Percentiles rank a stretch among this genome's conserved stretches.
Conservation (phyloP, 2,888 invertebrate genomes). For the Meliscaeva auricollis region DNA sequence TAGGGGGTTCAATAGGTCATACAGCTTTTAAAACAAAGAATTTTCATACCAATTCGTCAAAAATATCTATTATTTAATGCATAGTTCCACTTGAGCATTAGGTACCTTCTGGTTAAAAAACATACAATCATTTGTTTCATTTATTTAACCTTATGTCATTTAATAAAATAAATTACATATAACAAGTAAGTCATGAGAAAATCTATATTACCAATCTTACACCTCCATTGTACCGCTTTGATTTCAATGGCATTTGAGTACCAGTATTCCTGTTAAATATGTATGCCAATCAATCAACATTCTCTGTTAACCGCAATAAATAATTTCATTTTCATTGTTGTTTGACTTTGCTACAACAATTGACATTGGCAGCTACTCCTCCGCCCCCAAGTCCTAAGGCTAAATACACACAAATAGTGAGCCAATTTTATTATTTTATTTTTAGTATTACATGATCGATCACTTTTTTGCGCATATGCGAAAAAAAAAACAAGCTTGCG, state of each 20-base stretch:
- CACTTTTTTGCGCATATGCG: neutral
- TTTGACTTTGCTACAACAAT: slow-evolving; percentile 28
- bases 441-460: slow-evolving; percentile 11
- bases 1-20: too few relatives aligned
- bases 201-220: slow-evolving; percentile 2
- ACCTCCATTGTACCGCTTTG: neutral
- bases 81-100: too few relatives aligned
- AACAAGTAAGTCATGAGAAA: neutral
- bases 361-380: slow-evolving; percentile 47
- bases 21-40: too few relatives aligned
- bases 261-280: neutral
- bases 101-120: too few relatives aligned
- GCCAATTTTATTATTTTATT: too few relatives aligned
- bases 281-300: slow-evolving; percentile 27
- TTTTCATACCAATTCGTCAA: too few relatives aligned
- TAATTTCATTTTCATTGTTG: slow-evolving; percentile 54
- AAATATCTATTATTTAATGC: too few relatives aligned
- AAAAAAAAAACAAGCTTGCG: neutral
- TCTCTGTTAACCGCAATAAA: slow-evolving; percentile 50
- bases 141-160: neutral
- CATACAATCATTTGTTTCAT: too few relatives aligned
- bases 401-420: neutral
- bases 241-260: neutral
- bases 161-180: neutral
- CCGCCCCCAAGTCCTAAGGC: neutral